Conservation (phyloP, 2,888 invertebrate species). For the Aleiodes alternator region DNA sequence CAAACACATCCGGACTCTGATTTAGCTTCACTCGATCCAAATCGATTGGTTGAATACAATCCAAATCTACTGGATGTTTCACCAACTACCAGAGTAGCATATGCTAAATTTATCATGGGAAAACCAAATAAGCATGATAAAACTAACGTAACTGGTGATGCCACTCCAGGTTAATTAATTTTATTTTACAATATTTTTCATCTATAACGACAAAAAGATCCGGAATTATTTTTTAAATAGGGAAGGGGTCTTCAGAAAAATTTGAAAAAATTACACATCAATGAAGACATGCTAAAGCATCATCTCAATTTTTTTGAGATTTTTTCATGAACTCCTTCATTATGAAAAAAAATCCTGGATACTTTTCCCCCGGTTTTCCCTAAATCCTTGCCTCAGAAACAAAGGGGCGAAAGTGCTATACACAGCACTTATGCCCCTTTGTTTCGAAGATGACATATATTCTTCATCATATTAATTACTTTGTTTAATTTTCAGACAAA, state of each 20-base stretch:
- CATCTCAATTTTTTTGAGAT: no score
- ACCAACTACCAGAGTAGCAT: constrained; percentile 88
- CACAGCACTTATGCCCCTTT: no score
- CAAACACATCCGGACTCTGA: constrained; percentile 81
- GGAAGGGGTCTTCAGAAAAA: no score
- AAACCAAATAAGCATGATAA: constrained; percentile 77
- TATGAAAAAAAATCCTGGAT: no score
- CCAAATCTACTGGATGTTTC: constrained; percentile 86
- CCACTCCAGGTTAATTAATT: constrained; percentile 21
- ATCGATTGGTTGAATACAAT: constrained; percentile 87
- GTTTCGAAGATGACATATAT: no score
- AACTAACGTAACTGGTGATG: constrained; percentile 41
- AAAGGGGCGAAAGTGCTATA: no score
- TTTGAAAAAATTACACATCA: no score
- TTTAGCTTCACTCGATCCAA: constrained; percentile 83
- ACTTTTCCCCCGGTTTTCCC: background rate
- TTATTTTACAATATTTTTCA: constrained; percentile 2
- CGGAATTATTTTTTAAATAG: background rate
- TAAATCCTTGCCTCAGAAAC: no score
- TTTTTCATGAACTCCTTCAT: no score
- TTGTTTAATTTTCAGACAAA: constrained; percentile 24
- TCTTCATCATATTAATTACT: background rate
- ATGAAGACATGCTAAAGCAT: no score
- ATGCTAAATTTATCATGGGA: constrained; percentile 90
- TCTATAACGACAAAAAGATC: background rate